phyloP scores from a whole-genome alignment of 2,888 invertebrate genomes.

The Epsilonema sp. region DNA sequence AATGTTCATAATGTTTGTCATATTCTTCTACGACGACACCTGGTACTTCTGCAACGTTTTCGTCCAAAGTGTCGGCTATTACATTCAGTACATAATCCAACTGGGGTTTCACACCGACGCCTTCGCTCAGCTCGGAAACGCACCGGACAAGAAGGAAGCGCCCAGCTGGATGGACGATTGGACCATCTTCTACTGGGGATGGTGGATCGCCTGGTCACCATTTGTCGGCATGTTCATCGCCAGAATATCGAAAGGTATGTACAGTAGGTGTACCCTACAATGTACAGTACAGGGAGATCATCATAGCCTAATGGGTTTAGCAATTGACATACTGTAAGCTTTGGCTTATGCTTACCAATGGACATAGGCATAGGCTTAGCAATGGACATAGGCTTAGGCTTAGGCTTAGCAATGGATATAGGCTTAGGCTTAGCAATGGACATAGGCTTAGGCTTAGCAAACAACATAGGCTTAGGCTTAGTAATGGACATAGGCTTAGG shows the following conservation, averaged over 20 bases:
- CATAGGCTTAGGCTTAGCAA: no score
- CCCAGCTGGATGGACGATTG: constrained; percentile 9
- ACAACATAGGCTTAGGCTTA: no score
- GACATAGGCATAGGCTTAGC: no score
- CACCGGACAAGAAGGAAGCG: constrained; percentile 5
- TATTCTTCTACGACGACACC: constrained; percentile 9
- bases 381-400: no score
- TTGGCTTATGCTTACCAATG: no score
- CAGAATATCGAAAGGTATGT: constrained; percentile 10
- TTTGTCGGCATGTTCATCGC: constrained; percentile 12
- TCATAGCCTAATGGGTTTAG: no score
- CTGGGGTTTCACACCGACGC: constrained; percentile 5
- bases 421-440: no score
- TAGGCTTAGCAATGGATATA: no score
- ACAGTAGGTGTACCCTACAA: no score
- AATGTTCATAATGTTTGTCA: constrained; percentile 9
- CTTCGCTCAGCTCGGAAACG: constrained; percentile 5
- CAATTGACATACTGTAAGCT: no score
- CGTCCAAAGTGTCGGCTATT: constrained; percentile 9
- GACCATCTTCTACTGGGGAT: constrained; percentile 12
- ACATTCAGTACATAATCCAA: constrained; percentile 8
- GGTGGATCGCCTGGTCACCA: constrained; percentile 12
- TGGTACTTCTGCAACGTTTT: constrained; percentile 10
- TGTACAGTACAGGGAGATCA: no score
- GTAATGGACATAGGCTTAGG: no score